Conservation (phyloP, 2,797 vertebrate genomes). For the Notolabrus celidotus region DNA sequence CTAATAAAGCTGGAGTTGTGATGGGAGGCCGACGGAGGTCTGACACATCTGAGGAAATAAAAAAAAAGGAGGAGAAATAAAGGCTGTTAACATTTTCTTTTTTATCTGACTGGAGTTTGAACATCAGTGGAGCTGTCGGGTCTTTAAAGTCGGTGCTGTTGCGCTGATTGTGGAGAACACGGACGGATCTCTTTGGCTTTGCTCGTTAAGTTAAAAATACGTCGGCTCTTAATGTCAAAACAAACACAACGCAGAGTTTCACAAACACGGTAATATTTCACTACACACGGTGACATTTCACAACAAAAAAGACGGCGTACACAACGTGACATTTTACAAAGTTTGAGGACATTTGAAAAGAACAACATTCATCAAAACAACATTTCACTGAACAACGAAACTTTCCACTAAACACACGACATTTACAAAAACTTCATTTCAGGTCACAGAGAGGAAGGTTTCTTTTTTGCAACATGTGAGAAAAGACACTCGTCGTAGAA, state of each 20-base stretch:
- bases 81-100: conserved; percentile 5
- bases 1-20: conserved; percentile 19
- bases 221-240: not conserved
- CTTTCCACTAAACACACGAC: too few species aligned
- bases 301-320: too few species aligned
- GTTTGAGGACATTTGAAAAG: too few species aligned
- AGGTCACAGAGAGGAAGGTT: too few species aligned
- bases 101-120: not conserved
- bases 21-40: conserved; percentile 13
- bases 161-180: not conserved
- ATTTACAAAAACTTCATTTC: too few species aligned
- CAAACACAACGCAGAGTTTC: not conserved
- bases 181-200: not conserved
- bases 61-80: not conserved
- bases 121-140: not conserved
- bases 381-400: too few species aligned
- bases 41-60: conserved; percentile 3
- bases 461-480: too few species aligned
- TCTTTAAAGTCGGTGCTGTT: not conserved
- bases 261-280: too few species aligned
- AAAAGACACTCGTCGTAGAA: too few species aligned
- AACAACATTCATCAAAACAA: too few species aligned
- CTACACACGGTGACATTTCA: not conserved
- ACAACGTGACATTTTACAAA: too few species aligned
- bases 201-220: not conserved